Evolutionary conservation across 2,113 vertebrate species (phyloP).

Genomic region (Channa maculata): DNA sequence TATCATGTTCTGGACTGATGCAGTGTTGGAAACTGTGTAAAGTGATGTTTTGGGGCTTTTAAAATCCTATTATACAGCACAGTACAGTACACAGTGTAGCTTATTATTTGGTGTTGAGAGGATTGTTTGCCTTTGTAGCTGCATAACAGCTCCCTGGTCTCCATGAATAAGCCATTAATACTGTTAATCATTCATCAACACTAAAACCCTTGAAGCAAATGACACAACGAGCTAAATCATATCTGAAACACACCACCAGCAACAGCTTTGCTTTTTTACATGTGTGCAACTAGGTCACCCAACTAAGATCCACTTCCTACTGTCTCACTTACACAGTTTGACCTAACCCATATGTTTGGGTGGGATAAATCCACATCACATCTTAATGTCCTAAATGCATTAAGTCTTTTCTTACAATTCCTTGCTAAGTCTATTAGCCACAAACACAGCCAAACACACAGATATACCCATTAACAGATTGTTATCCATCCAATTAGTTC

Average conservation of each 20-base stretch:
- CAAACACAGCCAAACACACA: conserved; percentile 13
- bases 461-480: conserved; percentile 38
- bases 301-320: conserved; percentile 5
- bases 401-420: conserved; percentile 49
- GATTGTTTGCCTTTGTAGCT: conserved; percentile 34
- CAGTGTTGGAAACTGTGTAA: neutral
- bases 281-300: conserved; percentile 34
- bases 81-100: neutral
- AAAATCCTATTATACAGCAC: conserved; percentile 9
- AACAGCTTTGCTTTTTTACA: conserved; percentile 11
- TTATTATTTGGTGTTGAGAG: neutral
- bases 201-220: neutral
- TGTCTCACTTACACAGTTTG: conserved; percentile 16
- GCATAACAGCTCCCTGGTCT: neutral
- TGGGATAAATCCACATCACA: conserved; percentile 58
- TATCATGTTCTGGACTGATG: neutral
- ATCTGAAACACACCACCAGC: neutral
- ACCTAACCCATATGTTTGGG: conserved; percentile 67
- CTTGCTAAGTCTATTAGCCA: conserved; percentile 20
- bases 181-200: conserved; percentile 54
- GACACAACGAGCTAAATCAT: neutral
- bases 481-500: conserved; percentile 8
- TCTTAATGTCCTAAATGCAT: conserved; percentile 48
- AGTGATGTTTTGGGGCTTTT: conserved; percentile 3
- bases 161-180: conserved; percentile 18